Evolutionary conservation across 1,140 invertebrate species (phyloP).

Genomic region (Anadara kagoshimensis): DNA sequence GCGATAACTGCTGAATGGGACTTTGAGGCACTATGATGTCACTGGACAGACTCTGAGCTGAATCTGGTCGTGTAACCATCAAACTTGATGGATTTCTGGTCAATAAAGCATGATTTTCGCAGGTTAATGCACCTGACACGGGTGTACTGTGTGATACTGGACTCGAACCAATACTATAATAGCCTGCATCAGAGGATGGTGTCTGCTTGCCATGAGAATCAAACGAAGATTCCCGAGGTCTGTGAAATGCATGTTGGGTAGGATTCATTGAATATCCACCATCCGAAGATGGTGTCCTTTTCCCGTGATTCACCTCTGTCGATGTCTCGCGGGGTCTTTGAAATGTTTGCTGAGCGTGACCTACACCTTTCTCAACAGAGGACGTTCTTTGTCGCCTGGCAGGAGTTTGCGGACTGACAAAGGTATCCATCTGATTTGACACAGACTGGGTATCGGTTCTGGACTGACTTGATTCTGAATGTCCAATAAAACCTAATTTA

Average conservation of each 20-base stretch:
- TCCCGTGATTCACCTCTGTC: neutral
- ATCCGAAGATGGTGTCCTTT: neutral
- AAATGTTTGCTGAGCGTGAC: neutral
- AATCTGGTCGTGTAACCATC: constrained; percentile 39
- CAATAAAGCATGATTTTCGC: constrained; percentile 24
- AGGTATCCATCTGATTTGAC: neutral
- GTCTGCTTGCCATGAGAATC: constrained; percentile 42
- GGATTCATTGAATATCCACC: constrained; percentile 1
- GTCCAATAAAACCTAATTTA: too few species aligned
- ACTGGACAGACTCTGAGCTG: constrained; percentile 38
- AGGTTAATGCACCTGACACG: constrained; percentile 16
- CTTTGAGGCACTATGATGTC: constrained; percentile 33
- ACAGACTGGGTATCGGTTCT: too few species aligned
- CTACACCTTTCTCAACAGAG: constrained; percentile 13
- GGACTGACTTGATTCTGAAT: too few species aligned
- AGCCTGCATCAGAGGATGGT: constrained; percentile 54
- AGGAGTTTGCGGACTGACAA: constrained; percentile 33
- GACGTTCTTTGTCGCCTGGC: constrained; percentile 26
- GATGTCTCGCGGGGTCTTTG: neutral
- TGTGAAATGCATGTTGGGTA: constrained; percentile 19
- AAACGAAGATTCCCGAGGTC: constrained; percentile 34
- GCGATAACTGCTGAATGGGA: constrained; percentile 30
- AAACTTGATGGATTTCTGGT: constrained; percentile 23
- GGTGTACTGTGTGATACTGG: constrained; percentile 39
- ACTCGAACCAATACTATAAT: constrained; percentile 51